Evolutionary conservation across 1,140 invertebrate genomes (phyloP), one percentile per base, ranked within the genome.

Genomic region (Chymomyza costata): DNA sequence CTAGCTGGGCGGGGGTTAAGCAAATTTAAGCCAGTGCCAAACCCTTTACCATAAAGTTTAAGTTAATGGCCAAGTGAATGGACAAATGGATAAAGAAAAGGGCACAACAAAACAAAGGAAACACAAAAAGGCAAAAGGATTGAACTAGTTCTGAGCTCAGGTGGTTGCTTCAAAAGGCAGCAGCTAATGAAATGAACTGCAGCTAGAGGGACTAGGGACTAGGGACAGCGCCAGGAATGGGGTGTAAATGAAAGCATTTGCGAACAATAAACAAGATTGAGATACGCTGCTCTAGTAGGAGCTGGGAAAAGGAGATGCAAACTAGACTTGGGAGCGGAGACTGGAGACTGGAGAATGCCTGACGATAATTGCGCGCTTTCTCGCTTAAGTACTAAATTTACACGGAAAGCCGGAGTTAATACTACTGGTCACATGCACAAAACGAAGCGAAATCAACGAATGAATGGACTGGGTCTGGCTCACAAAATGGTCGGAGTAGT

Each of bases 131-230:
- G 14, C 15, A 50, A 68, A 76, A 59, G 65, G 62, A 59, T 76
- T 78, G 53, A 63, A 63, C 53, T 63, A 10, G 5, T 28, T 28
- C 10, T 76, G 45, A 25, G 31, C 37, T n/a, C 50, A 59, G 56
- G 16, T 74, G 49, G 46, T 31, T 37, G 46, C 17, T 32, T 52
- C 40, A 37, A 35, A 10, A 15, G 43, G 19, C 14, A 37, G 49
- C 56, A 60, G 53, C 60, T 78, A 70, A 65, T 62, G 65, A 76
- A 70, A 63, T 76, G 66, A 76, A 76, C 65, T 76, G 63, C 70
- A 74, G 70, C 64, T 51, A 57, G 11, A 10, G 37, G 47, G 34
- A 19, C 1, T 6, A 21, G n/a, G 34, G 10, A 8, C 1, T 5
- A 10, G 18, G 14, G 28, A 28, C 8, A 25, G 6, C 15, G n/a